Evolutionary conservation across 2,797 vertebrate species (phyloP).

Genomic region (Chiroxiphia lanceolata): DNA sequence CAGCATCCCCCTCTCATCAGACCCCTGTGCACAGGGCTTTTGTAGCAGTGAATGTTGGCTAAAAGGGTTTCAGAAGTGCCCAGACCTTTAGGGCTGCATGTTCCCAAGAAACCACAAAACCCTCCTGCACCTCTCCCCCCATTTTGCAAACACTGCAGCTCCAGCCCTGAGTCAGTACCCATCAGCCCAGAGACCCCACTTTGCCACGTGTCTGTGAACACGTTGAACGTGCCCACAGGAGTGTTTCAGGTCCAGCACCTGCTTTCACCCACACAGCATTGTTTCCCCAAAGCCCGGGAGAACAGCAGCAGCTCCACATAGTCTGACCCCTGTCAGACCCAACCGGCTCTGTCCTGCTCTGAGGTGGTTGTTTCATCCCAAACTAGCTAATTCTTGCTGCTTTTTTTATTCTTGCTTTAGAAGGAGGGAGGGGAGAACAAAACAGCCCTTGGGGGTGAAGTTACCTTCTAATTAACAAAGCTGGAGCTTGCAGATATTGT

Average conservation of each 20-base stretch:
- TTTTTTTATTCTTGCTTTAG: background rate
- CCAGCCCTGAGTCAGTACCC: background rate
- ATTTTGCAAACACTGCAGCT: background rate
- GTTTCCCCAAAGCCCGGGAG: conserved; percentile 1
- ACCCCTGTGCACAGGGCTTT: rapidly evolving
- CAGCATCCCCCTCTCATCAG: background rate
- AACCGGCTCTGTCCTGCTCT: background rate
- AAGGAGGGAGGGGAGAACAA: conserved; percentile 18
- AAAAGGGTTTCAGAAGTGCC: background rate
- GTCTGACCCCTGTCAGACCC: background rate
- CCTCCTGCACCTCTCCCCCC: background rate
- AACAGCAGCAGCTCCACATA: background rate
- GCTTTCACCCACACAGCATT: background rate
- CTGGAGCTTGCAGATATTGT: conserved; percentile 11
- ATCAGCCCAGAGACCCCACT: background rate
- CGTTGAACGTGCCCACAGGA: rapidly evolving
- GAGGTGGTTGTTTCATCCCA: conserved; percentile 2
- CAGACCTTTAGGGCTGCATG: background rate
- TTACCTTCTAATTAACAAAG: conserved; percentile 61
- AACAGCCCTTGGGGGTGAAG: conserved; percentile 38
- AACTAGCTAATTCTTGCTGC: conserved; percentile 31
- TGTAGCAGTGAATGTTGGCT: background rate
- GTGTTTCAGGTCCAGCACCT: background rate
- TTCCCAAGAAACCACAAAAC: background rate
- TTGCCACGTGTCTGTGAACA: background rate